Percentiles rank a stretch among this genome's conserved stretches.
phyloP scores from a whole-genome alignment of 2,888 invertebrate genomes.

The Periphyllus acericola region DNA sequence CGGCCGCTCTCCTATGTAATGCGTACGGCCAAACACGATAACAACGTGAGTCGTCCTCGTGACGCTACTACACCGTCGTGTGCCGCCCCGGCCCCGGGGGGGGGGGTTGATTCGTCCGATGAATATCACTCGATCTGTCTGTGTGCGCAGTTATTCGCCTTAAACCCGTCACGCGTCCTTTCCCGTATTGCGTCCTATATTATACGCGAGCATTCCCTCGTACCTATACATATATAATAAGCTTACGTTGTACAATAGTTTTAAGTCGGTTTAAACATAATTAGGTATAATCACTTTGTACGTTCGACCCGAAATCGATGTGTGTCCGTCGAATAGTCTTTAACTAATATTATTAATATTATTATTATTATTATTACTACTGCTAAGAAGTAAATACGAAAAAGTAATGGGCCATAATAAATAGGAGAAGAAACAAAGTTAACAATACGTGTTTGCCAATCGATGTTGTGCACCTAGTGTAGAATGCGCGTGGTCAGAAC shows the following conservation, averaged over 20 bases:
- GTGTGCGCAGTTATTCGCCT: neutral
- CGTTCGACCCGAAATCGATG: neutral
- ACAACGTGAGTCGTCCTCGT: too few relatives aligned
- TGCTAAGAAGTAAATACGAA: neutral
- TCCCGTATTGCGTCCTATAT: neutral
- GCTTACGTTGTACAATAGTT: too few relatives aligned
- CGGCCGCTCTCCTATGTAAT: neutral
- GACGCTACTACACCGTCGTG: too few relatives aligned
- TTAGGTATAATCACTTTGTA: neutral
- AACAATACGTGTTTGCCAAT: neutral
- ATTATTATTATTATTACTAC: slow-evolving; percentile 4
- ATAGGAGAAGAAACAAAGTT: neutral
- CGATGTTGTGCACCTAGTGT: neutral
- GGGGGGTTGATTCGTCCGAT: neutral
- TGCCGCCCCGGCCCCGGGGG: neutral
- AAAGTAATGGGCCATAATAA: slow-evolving; percentile 43
- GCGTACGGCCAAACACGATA: neutral
- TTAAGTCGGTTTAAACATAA: slow-evolving; percentile 7
- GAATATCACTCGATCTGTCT: slow-evolving; percentile 40
- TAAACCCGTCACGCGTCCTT: neutral
- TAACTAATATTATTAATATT: too few relatives aligned
- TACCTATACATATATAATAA: neutral
- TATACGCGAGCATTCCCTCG: neutral
- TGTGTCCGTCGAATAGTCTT: slow-evolving; percentile 6
- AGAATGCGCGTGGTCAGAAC: neutral